A percentile compares a stretch with the other conserved stretches of the same genome.
Evolutionary conservation across 2,797 vertebrate genomes (phyloP).

Genomic region (Danio tinwini): DNA sequence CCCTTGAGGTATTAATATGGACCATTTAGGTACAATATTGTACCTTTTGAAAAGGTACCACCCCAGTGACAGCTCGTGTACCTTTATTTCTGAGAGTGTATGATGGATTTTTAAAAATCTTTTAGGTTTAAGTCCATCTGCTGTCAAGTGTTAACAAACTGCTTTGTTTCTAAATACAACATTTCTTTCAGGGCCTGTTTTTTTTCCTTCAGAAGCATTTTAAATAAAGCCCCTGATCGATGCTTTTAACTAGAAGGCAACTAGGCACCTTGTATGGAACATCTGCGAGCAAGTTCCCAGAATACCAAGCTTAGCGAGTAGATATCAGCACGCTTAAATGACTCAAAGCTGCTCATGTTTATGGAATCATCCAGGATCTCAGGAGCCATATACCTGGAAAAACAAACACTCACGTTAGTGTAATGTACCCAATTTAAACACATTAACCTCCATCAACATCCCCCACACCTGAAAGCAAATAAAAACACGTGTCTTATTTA

Average conservation of each 20-base stretch:
- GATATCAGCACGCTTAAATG: constrained; percentile 94
- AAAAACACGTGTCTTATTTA: constrained; percentile 42
- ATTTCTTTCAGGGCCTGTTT: no score
- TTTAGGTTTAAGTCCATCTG: no score
- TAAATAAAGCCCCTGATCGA: background rate
- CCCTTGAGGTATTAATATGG: no score
- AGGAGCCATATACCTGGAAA: constrained; percentile 95
- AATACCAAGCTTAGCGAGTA: constrained; percentile 94
- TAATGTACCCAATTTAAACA: constrained; percentile 55
- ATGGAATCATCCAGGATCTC: constrained; percentile 95
- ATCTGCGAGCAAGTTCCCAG: constrained; percentile 95
- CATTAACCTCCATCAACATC: constrained; percentile 64
- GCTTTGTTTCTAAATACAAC: no score
- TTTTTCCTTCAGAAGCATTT: no score
- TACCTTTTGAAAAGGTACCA: no score
- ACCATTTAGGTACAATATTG: no score
- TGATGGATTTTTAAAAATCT: no score
- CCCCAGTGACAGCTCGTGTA: no score
- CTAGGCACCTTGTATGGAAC: constrained; percentile 87
- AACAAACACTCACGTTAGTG: constrained; percentile 64
- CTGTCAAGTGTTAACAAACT: no score
- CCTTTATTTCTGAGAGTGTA: no score
- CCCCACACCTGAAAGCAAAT: constrained; percentile 46
- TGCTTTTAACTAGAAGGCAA: background rate
- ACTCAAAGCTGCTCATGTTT: constrained; percentile 91